Evolutionary conservation across 2,797 vertebrate genomes (phyloP).

Genomic region (Chloroceryle inda): DNA sequence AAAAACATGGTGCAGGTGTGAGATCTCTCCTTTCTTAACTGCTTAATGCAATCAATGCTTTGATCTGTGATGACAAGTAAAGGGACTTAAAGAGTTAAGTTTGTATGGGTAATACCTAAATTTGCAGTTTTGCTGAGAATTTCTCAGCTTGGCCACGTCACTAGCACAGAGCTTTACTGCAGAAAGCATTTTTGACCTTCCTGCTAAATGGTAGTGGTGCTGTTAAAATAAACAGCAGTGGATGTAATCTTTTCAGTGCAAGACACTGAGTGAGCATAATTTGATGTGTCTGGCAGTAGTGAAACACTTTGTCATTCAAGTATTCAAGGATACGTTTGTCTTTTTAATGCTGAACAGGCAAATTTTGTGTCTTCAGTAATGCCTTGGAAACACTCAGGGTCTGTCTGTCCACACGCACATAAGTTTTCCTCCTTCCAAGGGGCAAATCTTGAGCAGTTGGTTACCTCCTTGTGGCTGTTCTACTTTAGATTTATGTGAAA

Average conservation of each 20-base stretch:
- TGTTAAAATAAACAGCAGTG: background rate
- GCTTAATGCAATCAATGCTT: background rate
- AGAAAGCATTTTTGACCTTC: background rate
- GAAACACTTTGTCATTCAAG: background rate
- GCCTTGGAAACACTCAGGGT: background rate
- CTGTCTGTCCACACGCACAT: rapidly evolving
- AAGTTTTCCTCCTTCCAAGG: rapidly evolving
- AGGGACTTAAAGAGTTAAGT: background rate
- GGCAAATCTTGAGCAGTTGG: background rate
- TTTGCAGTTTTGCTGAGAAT: background rate
- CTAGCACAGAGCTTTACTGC: rapidly evolving
- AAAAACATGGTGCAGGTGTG: background rate
- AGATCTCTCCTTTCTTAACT: background rate
- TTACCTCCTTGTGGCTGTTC: background rate
- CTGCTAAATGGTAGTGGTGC: background rate
- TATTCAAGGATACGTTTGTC: background rate
- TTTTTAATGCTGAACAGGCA: background rate
- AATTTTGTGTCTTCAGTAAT: background rate
- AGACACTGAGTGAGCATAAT: background rate
- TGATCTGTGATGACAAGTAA: background rate
- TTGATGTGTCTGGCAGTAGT: background rate
- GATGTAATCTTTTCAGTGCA: background rate
- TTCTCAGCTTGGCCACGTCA: background rate
- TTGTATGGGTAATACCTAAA: background rate
- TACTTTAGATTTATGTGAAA: background rate